Conservation (phyloP, 2,113 vertebrate genomes). For the Misgurnus mizolepis region DNA sequence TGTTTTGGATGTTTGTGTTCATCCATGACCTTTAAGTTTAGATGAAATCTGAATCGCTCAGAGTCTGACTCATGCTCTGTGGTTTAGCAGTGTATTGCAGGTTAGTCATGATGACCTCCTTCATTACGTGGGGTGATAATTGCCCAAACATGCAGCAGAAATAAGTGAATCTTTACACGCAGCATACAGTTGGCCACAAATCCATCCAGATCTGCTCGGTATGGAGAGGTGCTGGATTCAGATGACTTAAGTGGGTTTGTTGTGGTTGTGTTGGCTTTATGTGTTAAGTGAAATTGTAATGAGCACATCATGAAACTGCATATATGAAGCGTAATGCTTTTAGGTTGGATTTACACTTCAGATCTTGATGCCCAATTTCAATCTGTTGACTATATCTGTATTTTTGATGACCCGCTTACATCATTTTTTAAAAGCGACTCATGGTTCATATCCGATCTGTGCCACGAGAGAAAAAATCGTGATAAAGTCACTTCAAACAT, state of each 20-base stretch:
- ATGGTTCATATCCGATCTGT: too few species aligned
- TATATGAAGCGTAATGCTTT: too few species aligned
- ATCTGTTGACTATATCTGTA: too few species aligned
- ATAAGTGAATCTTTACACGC: not conserved
- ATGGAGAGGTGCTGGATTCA: not conserved
- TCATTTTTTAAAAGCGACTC: too few species aligned
- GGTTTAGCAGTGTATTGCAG: slow-evolving; percentile 8
- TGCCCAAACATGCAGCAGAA: slow-evolving; percentile 25
- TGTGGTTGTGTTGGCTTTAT: not conserved
- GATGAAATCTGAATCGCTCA: not conserved
- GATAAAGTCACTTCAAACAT: too few species aligned
- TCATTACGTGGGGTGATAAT: slow-evolving; percentile 10
- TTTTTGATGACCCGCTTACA: too few species aligned
- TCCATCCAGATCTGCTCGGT: not conserved
- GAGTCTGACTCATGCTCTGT: not conserved
- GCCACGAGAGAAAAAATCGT: too few species aligned
- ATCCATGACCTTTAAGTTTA: not conserved
- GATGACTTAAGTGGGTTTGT: not conserved
- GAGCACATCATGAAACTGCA: not conserved
- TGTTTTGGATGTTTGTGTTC: not conserved
- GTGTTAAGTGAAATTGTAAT: not conserved
- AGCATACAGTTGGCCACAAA: not conserved
- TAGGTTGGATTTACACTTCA: too few species aligned
- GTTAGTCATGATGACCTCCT: not conserved
- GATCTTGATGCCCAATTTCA: too few species aligned